Evolutionary conservation across 1,140 invertebrate species (phyloP).

Genomic region (Aplysia californica): DNA sequence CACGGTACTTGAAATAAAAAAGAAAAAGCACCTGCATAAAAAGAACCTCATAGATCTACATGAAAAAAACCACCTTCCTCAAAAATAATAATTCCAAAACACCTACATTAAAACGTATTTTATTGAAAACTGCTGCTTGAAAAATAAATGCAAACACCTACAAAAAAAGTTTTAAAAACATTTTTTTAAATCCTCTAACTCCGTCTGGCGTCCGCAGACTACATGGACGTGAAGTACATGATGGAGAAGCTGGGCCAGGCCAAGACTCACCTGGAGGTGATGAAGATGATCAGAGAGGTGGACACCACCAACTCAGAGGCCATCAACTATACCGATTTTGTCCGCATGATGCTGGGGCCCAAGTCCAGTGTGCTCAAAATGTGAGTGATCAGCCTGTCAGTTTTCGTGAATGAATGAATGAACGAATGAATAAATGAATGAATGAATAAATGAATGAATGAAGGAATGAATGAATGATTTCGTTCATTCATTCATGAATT

Average conservation of each 20-base stretch:
- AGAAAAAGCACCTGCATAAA: too few relatives aligned
- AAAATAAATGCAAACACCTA: neutral
- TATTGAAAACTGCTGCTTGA: too few relatives aligned
- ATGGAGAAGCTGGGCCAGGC: constrained; percentile 94
- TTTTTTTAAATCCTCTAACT: too few relatives aligned
- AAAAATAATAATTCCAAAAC: too few relatives aligned
- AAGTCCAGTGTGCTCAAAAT: constrained; percentile 52
- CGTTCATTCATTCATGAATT: too few relatives aligned
- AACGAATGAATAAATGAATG: too few relatives aligned
- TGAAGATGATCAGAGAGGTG: constrained; percentile 83
- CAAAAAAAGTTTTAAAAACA: neutral
- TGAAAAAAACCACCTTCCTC: too few relatives aligned
- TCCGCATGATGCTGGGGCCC: constrained; percentile 60
- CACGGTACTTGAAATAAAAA: too few relatives aligned
- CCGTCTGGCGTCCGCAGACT: constrained; percentile 68
- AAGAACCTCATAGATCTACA: too few relatives aligned
- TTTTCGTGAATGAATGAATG: neutral
- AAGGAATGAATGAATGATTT: too few relatives aligned
- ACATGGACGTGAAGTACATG: constrained; percentile 90
- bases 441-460: too few relatives aligned
- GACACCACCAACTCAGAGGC: constrained; percentile 49
- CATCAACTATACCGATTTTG: constrained; percentile 59
- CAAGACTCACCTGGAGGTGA: constrained; percentile 91
- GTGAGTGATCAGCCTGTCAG: constrained; percentile 37
- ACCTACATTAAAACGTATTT: too few relatives aligned